Evolutionary conservation across 2,888 invertebrate species (phyloP).

Genomic region (Melikaiella ostensackeni): DNA sequence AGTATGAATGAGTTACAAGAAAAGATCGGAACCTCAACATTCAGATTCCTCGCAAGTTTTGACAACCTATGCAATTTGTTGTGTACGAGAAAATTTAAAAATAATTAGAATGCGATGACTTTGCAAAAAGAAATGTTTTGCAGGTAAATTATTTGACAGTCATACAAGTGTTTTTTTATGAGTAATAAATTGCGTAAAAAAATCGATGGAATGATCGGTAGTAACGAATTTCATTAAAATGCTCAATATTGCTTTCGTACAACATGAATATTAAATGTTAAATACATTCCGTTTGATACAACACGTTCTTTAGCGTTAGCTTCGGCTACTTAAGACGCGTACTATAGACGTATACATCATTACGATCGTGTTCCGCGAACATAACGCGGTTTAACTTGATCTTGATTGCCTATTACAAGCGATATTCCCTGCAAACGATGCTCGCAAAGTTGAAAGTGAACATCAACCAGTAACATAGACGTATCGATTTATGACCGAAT

Average conservation of each 20-base stretch:
- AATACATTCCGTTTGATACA: too few relatives aligned
- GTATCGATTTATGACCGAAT: conserved; percentile 3
- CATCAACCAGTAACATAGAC: background rate
- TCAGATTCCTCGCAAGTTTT: too few relatives aligned
- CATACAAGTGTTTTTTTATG: too few relatives aligned
- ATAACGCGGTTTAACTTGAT: conserved; percentile 43
- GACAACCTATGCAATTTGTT: too few relatives aligned
- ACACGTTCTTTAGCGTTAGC: background rate
- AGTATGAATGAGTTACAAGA: too few relatives aligned
- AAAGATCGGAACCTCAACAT: too few relatives aligned
- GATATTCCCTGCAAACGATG: conserved; percentile 44
- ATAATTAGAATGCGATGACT: too few relatives aligned
- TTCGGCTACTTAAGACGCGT: conserved; percentile 6
- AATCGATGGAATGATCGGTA: too few relatives aligned
- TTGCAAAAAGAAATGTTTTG: too few relatives aligned
- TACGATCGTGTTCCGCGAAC: background rate
- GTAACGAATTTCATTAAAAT: background rate
- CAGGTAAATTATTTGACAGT: too few relatives aligned
- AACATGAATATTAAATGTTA: background rate
- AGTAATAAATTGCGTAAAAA: too few relatives aligned
- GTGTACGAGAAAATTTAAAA: too few relatives aligned
- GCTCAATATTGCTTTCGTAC: background rate
- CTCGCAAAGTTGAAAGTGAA: conserved; percentile 40
- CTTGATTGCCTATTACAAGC: conserved; percentile 49
- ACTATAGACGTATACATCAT: background rate